Conservation (phyloP, 2,113 vertebrate genomes). For the Leptobrachium ailaonicum region DNA sequence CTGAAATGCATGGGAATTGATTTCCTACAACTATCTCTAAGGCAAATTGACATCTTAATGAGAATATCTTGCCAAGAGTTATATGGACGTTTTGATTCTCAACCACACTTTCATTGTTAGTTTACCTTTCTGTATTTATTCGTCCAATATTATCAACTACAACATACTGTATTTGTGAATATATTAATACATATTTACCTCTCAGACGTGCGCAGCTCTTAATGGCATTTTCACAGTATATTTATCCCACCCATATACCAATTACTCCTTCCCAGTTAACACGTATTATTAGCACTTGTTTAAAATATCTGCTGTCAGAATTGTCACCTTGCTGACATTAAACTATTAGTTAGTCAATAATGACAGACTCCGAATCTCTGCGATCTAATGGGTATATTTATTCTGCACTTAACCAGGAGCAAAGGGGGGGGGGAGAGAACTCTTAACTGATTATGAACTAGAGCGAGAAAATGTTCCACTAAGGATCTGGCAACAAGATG, state of each 20-base stretch:
- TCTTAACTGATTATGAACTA: too few species aligned
- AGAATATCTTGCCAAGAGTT: conserved; percentile 34
- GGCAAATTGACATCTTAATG: conserved; percentile 26
- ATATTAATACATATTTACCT: background rate
- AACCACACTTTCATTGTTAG: background rate
- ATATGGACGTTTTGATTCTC: conserved; percentile 19
- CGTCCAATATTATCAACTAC: background rate
- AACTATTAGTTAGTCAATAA: background rate
- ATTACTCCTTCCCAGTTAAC: background rate
- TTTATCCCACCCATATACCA: background rate
- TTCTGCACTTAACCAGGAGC: too few species aligned
- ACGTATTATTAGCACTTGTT: background rate
- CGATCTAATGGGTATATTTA: background rate
- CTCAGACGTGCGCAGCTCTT: too few species aligned
- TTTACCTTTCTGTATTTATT: background rate
- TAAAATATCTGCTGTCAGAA: background rate
- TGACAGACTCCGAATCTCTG: background rate
- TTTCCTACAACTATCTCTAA: conserved; percentile 1
- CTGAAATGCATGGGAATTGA: conserved; percentile 37
- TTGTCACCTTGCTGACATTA: background rate
- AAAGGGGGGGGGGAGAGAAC: too few species aligned
- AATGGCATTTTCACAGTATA: too few species aligned
- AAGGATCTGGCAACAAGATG: too few species aligned
- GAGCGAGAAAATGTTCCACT: too few species aligned
- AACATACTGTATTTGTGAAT: background rate